A percentile compares a stretch with the other conserved stretches of the same genome.
Evolutionary conservation across 2,888 invertebrate species (phyloP).

Genomic region (Troilus luridus): DNA sequence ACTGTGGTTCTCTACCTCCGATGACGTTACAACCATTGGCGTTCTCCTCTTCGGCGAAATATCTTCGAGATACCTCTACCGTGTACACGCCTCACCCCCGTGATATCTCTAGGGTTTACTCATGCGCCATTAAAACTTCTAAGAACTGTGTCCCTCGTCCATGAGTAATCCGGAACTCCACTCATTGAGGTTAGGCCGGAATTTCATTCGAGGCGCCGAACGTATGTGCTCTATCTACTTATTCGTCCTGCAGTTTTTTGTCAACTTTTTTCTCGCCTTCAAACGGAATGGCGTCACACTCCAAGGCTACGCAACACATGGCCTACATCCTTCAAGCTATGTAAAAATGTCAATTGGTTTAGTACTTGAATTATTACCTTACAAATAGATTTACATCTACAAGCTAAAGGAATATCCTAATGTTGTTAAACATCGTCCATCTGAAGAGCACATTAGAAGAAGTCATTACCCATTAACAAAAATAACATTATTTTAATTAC

Average conservation of each 20-base stretch:
- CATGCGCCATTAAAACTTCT: constrained; percentile 4
- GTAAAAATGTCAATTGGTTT: neutral
- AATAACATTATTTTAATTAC: too few species aligned
- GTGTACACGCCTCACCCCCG: neutral
- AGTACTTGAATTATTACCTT: neutral
- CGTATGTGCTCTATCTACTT: neutral
- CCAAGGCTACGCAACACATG: neutral
- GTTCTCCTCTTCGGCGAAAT: neutral
- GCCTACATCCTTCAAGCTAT: neutral
- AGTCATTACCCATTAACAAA: too few species aligned
- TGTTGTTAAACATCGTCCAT: too few species aligned
- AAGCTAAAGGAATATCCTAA: too few species aligned
- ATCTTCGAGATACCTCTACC: neutral
- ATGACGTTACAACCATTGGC: neutral
- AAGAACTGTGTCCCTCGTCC: neutral
- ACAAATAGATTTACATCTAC: too few species aligned
- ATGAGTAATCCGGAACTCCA: constrained; percentile 26
- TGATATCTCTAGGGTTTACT: constrained; percentile 6
- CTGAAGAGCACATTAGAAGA: too few species aligned
- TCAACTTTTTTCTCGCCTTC: neutral
- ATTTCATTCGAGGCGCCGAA: neutral
- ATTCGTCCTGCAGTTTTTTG: constrained; percentile 3
- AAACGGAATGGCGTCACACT: neutral
- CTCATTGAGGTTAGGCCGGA: neutral
- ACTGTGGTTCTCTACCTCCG: neutral